Evolutionary conservation across 2,113 vertebrate species (phyloP), one percentile per base, ranked within the genome.

Genomic region (Oenanthe oenanthe): DNA sequence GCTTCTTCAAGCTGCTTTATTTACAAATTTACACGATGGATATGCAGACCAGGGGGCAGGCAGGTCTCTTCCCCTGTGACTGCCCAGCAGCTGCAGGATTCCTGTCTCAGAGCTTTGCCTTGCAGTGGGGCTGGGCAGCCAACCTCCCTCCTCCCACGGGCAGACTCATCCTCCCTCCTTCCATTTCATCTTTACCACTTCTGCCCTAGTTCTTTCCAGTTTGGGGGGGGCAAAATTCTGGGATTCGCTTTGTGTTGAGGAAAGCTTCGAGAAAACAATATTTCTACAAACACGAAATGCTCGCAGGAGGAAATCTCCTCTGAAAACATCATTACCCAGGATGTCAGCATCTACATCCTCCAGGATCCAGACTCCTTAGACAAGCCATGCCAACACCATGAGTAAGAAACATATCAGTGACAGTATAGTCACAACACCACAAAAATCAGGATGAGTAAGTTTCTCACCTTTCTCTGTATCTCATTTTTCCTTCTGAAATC

Each of bases 1-100:
- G 32, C 70, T 91, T 80, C 87, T 89, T 95, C 75, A 93, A 17
- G 12, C 51, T 32, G 17, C 22, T 92, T 71, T 70, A 62, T 79
- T 75, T 89, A 72, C 70, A 68, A 80, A 32, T 91, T 40, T 36
- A 53, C 58, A 10, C 1, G 5, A 14, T 4, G 38, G 34, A 14
- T 53, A 24, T 10, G 10, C 17, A 72, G 72, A 43, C 20, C n/a
- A 38, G 85, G 51, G 48, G 53, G 32, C 63, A 83, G 47, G 57
- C 29, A 71, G 19, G 38, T 73, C 66, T 47, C 38, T 57, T 60
- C 25, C 36, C 70, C 38, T 70, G 38, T 58, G 40, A 79, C 9
- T 65, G 20, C 43, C 34, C 32, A 54, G 61, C 43, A 61, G 28
- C 22, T 68, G 13, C 7, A 31, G 38, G 17, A 79, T 47, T 32